phyloP scores from a whole-genome alignment of 2,113 vertebrate genomes.

The Nothoprocta perdicaria region DNA sequence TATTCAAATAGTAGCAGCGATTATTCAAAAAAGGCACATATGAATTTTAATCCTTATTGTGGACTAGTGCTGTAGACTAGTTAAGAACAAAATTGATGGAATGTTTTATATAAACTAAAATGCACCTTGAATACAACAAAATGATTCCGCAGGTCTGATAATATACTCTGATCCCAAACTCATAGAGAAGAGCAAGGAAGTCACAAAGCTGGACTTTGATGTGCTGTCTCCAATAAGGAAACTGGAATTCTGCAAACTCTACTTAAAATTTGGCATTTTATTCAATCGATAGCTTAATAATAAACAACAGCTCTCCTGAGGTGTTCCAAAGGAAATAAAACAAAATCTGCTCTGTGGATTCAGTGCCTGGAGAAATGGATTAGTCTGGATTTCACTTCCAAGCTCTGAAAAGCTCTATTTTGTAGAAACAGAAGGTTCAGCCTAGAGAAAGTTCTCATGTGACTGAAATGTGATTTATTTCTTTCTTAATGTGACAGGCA shows the following conservation, averaged over 20 bases:
- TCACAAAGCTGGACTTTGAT: neutral
- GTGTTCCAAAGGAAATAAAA: neutral
- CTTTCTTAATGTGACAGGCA: neutral
- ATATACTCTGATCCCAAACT: neutral
- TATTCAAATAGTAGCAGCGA: neutral
- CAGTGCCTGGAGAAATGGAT: neutral
- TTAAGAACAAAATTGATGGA: neutral
- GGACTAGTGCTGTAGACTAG: neutral
- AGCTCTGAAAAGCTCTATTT: neutral
- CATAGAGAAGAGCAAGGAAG: neutral
- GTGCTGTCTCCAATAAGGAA: neutral
- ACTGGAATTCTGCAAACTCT: neutral
- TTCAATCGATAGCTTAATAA: neutral
- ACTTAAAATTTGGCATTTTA: neutral
- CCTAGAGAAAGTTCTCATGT: neutral
- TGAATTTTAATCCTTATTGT: neutral
- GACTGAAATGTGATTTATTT: neutral
- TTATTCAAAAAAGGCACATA: neutral
- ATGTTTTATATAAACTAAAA: neutral
- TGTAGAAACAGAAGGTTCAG: neutral
- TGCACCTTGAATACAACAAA: neutral
- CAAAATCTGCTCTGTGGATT: neutral
- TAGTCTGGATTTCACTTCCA: neutral
- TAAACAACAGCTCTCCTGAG: neutral
- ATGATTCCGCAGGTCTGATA: neutral